Base-by-base conservation (phyloP, 2,888 invertebrate species). In the Xanthia togata region DNA sequence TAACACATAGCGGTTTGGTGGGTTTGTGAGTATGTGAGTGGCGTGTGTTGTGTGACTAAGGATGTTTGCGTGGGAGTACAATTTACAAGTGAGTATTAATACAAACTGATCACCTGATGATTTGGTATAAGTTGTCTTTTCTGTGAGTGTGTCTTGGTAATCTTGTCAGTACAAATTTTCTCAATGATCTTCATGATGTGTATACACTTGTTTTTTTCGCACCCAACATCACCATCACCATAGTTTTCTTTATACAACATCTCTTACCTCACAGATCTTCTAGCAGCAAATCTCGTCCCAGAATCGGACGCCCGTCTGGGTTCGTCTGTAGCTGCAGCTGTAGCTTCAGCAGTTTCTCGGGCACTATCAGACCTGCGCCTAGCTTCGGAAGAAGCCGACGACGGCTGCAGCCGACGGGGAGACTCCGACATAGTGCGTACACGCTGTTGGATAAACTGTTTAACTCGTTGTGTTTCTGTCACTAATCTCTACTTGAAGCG, bases 371-470 rank as follows among this genome's bases (percentile, higher is more conserved):
- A 95, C 2, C 95, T 90, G 0, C 96, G 92, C 0, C 96, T 91
- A 3, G 95, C 94, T 71, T 95, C 95, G 0, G 90, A 89, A 50
- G 92, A 87, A 5, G 90, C 89, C 4, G 90, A 82, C 0, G 93
- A 89, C 0, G 95, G 94, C 71, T 92, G 93, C 75, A 95, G 91
- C 6, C 96, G 95, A 0, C 96, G 94, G 0, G 96, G 96, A 60
- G 94, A 94, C 89, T 96, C 96, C 79, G 96, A 93, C 92, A 94
- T 91, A 4, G 94, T 96, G 35, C 95, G 95, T 12, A 94, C 94
- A 35, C 96, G 94, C 94, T 96, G 90, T 82, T 83, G 86, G 76
- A 86, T 80, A 86, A 87, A 86, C 87, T 83, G 72, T 81, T 81
- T 78, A 69, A 82, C 77, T 82, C 69, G 88, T 62, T 68, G 76